phyloP scores from a whole-genome alignment of 2,113 vertebrate species.

The Strigops habroptila region DNA sequence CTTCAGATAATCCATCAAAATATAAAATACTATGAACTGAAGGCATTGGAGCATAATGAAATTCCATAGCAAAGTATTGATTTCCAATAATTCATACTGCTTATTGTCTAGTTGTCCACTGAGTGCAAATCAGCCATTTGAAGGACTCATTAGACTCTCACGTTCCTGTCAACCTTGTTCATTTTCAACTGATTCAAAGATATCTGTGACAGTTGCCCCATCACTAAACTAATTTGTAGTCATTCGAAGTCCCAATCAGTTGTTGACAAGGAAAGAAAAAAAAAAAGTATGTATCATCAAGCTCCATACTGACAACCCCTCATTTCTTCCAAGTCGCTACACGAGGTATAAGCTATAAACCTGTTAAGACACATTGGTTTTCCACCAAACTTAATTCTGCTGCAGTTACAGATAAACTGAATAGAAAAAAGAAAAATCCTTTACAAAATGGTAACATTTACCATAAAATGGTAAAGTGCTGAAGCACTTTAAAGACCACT shows the following conservation, averaged over 20 bases:
- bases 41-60: conserved; percentile 88
- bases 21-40: conserved; percentile 88
- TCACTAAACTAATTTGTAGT: conserved; percentile 95
- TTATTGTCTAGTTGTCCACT: conserved; percentile 86
- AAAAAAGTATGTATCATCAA: conserved; percentile 59
- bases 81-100: conserved; percentile 92
- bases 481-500: conserved; percentile 13
- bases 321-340: neutral
- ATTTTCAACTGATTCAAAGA: conserved; percentile 87
- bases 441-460: neutral
- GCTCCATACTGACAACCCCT: conserved; percentile 5
- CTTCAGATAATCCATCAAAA: conserved; percentile 92
- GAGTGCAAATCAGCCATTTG: conserved; percentile 86
- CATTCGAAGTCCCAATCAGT: conserved; percentile 84
- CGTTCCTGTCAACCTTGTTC: conserved; percentile 93
- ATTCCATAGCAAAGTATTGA: conserved; percentile 93
- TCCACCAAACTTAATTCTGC: conserved; percentile 25
- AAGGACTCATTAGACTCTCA: conserved; percentile 95
- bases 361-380: neutral
- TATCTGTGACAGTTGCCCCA: conserved; percentile 88
- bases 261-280: conserved; percentile 71
- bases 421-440: conserved; percentile 29
- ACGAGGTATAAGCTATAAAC: neutral
- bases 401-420: neutral
- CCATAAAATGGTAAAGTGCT: neutral